phyloP scores from a whole-genome alignment of 2,888 invertebrate species.

The Craniophora ligustri region DNA sequence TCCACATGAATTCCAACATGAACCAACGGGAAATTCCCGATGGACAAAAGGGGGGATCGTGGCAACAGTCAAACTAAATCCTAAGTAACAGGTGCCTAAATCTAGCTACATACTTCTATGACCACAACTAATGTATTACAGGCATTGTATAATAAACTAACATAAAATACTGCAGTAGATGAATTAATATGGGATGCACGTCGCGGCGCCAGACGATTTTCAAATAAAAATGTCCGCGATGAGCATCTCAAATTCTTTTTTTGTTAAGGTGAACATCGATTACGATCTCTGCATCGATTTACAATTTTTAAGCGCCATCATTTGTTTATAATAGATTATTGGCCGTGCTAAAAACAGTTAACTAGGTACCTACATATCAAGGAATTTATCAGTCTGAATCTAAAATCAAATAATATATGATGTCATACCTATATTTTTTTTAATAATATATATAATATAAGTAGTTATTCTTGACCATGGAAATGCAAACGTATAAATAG shows the following conservation, averaged over 20 bases:
- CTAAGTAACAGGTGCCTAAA: constrained; percentile 3
- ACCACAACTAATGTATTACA: constrained; percentile 28
- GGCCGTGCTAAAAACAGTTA: background rate
- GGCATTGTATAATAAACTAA: constrained; percentile 41
- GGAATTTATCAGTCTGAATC: background rate
- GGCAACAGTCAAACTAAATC: too few species aligned
- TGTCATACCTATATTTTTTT: too few species aligned
- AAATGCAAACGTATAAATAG: too few species aligned
- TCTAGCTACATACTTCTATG: constrained; percentile 6
- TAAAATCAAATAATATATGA: background rate
- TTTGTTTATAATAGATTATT: constrained; percentile 4
- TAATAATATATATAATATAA: too few species aligned
- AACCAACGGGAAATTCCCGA: too few species aligned
- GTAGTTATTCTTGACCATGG: too few species aligned
- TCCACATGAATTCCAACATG: too few species aligned
- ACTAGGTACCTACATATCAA: background rate
- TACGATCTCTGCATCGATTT: constrained; percentile 13
- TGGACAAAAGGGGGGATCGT: too few species aligned
- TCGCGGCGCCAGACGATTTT: constrained; percentile 65
- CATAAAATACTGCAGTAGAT: constrained; percentile 27
- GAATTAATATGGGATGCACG: constrained; percentile 56
- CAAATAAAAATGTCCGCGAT: constrained; percentile 57
- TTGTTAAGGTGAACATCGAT: constrained; percentile 53
- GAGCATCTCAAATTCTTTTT: constrained; percentile 56
- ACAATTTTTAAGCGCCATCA: background rate